Evolutionary conservation across 92 coral and sea anemone genomes (phyloP).

Genomic region (Metridium senile): DNA sequence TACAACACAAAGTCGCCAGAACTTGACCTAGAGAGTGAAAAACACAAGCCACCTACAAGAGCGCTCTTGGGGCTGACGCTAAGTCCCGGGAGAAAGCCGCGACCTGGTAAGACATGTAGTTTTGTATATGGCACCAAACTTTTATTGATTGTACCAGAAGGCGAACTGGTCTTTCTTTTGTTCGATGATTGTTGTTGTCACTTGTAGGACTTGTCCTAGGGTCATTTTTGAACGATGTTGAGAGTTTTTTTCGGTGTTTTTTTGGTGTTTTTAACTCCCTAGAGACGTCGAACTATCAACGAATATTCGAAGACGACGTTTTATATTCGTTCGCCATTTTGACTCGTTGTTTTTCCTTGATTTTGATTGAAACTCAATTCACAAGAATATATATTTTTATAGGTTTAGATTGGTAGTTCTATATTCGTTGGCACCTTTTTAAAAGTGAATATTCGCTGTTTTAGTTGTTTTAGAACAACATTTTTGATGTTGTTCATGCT

Average conservation of each 20-base stretch:
- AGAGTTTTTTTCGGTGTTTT: slow-evolving; percentile 7
- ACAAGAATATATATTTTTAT: too few species aligned
- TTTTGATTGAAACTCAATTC: neutral
- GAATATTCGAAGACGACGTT: neutral
- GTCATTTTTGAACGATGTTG: slow-evolving; percentile 15
- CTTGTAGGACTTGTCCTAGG: slow-evolving; percentile 8
- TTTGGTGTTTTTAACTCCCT: slow-evolving; percentile 6
- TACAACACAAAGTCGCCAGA: slow-evolving; percentile 76
- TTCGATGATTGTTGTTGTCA: slow-evolving; percentile 30
- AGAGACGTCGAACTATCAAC: neutral
- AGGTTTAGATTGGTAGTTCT: too few species aligned
- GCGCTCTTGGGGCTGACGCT: slow-evolving; percentile 70
- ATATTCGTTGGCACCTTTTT: too few species aligned
- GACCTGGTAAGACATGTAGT: slow-evolving; percentile 71
- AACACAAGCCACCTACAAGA: slow-evolving; percentile 57
- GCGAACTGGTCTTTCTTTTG: slow-evolving; percentile 52
- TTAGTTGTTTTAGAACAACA: too few species aligned
- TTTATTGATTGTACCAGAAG: slow-evolving; percentile 30
- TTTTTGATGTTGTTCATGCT: too few species aligned
- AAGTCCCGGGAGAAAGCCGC: slow-evolving; percentile 61
- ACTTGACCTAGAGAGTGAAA: slow-evolving; percentile 51
- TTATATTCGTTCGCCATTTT: neutral
- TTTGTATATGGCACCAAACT: slow-evolving; percentile 69
- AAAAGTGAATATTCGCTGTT: too few species aligned
- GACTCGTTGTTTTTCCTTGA: slow-evolving; percentile 27